Percentiles rank a stretch among this genome's conserved stretches.
These are phyloP conservation scores for Drosophila saltans DNA, from an alignment of 1,140 invertebrate genomes.

Conservation along the genomic window DNA sequence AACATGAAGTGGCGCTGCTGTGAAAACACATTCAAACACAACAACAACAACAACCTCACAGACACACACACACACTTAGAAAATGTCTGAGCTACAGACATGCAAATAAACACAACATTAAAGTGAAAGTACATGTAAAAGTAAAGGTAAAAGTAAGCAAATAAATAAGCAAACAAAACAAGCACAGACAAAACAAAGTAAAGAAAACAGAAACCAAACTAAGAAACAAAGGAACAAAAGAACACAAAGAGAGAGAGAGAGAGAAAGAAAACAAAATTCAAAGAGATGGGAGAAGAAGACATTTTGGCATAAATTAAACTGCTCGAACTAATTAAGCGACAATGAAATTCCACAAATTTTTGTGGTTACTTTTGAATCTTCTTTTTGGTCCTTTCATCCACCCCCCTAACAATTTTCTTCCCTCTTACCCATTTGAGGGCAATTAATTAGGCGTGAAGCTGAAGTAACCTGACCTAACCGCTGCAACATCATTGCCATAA, in stretches of 20 bases:
- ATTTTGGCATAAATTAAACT: conserved; percentile 51
- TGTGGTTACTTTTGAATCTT: conserved; percentile 29
- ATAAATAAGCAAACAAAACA: conserved; percentile 12
- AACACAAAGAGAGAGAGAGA: not conserved
- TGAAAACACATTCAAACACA: conserved; percentile 30
- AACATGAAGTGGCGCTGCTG: conserved; percentile 49
- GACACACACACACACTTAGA: conserved; percentile 1
- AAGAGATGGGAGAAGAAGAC: not conserved
- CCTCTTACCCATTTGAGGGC: conserved; percentile 16
- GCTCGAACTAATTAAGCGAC: conserved; percentile 67
- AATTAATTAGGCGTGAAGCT: conserved; percentile 63
- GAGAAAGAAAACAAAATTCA: not conserved
- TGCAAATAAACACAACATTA: conserved; percentile 66
- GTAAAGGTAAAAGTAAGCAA: conserved; percentile 32
- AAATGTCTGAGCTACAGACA: conserved; percentile 69
- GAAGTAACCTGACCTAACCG: conserved; percentile 42
- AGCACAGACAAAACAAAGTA: conserved; percentile 16
- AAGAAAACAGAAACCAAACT: conserved; percentile 19
- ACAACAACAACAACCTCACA: not conserved
- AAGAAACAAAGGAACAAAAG: conserved; percentile 3
- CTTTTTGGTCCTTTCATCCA: not conserved
- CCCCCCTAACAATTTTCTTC: too few species aligned
- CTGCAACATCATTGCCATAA: conserved; percentile 52
- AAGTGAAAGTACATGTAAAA: conserved; percentile 36
- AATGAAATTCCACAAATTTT: conserved; percentile 58